Evolutionary conservation across 2,888 invertebrate species (phyloP).

Genomic region (Unio pictorum): DNA sequence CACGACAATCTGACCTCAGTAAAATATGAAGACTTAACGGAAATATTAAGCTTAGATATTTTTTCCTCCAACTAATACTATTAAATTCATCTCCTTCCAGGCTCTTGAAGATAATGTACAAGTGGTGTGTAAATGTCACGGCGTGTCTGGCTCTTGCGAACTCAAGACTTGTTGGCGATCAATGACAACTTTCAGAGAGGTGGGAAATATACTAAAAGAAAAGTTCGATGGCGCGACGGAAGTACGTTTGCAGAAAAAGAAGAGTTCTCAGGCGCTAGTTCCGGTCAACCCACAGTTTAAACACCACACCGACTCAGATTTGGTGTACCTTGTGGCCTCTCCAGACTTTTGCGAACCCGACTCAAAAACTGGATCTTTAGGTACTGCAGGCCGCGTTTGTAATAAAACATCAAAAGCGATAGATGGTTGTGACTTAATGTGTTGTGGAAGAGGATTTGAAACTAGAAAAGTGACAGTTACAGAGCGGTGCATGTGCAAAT

Average conservation of each 20-base stretch:
- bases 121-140: conserved; percentile 89
- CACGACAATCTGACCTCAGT: too few relatives aligned
- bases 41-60: too few relatives aligned
- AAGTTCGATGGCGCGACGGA: conserved; percentile 94
- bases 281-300: conserved; percentile 76
- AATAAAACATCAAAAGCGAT: conserved; percentile 85
- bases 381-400: conserved; percentile 73
- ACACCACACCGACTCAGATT: conserved; percentile 89
- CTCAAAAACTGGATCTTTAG: conserved; percentile 79
- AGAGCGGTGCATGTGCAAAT: conserved; percentile 92
- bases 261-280: conserved; percentile 73
- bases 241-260: conserved; percentile 74
- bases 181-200: conserved; percentile 89
- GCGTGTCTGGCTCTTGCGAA: conserved; percentile 95
- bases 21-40: too few relatives aligned
- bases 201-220: conserved; percentile 89
- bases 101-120: conserved; percentile 79
- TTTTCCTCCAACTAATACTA: too few relatives aligned
- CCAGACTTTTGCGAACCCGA: conserved; percentile 90
- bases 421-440: conserved; percentile 90
- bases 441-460: conserved; percentile 94
- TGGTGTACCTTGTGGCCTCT: conserved; percentile 95
- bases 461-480: conserved; percentile 81
- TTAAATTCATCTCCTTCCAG: conserved; percentile 57
- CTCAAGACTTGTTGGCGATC: conserved; percentile 97